Evolutionary conservation across 2,113 vertebrate genomes (phyloP).

Genomic region (Stictonetta naevosa): DNA sequence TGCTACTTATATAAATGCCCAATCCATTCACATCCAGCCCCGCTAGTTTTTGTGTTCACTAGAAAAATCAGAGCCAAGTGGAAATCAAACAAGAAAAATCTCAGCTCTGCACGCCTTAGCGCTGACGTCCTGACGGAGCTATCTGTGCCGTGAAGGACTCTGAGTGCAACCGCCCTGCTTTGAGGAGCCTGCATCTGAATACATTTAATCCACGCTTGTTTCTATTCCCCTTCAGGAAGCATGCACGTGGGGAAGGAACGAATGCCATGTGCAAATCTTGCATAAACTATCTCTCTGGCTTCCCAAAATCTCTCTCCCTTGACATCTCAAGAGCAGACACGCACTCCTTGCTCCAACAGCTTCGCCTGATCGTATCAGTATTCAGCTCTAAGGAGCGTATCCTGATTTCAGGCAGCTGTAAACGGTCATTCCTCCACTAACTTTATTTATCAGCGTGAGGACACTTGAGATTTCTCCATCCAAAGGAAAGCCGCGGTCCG

Average conservation of each 20-base stretch:
- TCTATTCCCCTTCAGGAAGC: background rate
- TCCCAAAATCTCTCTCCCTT: background rate
- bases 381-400: background rate
- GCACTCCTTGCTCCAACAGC: rapidly evolving
- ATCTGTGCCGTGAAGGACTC: background rate
- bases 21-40: background rate
- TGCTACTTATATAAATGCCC: background rate
- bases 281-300: background rate
- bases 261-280: background rate
- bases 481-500: background rate
- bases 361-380: rapidly evolving
- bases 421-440: background rate
- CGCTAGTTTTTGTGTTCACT: background rate
- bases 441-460: background rate
- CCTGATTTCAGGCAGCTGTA: background rate
- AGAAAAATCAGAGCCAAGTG: background rate
- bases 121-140: background rate
- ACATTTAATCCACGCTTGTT: background rate
- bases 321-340: background rate
- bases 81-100: background rate
- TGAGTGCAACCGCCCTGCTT: background rate
- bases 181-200: background rate
- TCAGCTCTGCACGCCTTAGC: background rate
- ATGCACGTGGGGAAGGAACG: rapidly evolving
- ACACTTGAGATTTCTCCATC: rapidly evolving